Evolutionary conservation across 2,797 vertebrate species (phyloP), one percentile per base, ranked within the genome.

Genomic region (Poecilia velifera): DNA sequence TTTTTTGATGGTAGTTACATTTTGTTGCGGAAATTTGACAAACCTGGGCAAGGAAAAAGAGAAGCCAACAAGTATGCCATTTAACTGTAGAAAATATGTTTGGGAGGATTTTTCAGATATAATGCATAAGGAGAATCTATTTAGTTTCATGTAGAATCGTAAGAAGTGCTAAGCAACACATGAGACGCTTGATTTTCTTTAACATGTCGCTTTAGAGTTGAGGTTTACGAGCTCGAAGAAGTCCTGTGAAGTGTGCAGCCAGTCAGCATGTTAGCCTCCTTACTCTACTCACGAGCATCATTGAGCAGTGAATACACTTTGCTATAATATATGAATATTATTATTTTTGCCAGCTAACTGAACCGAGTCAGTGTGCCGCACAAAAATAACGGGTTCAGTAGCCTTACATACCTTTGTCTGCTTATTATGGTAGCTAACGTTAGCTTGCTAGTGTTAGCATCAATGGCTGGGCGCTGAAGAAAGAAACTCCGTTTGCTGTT

Each of bases 51-150:
- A 84, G 83, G 84, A 81, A 89, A 49, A 57, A 82, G 74, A 86
- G 77, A 87, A 79, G 86, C 89, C 90, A 90, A 92, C 89, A 87
- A 87, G 81, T 76, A 84, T 92, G 77, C 34, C 53, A 74, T 43
- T 31, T 43, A 74, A 81, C 72, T 84, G 74, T 46, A 47, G 3
- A 49, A 20, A 49, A 53, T 73, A 49, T 18, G 31, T 51, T 5
- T 20, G 7, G 0, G 20, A 0, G 36, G 18, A 73, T 76, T 72
- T 41, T 0, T 22, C 25, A 1, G 12, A 13, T 64, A 0, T 8
- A 0, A 7, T 13, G 0, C 36, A 36, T 2, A 2, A 3, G 0
- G 0, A 3, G 66, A 71, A 1, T 6, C 22, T 1, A 4, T 28
- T 1, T 2, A 31, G 7, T 16, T 43, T 39, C 0, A 73, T 31